A percentile compares a stretch with the other conserved stretches of the same genome.
These are phyloP conservation scores for Paraescarpia echinospica DNA, from an alignment of 1,140 invertebrate genomes.

Conservation along the genomic window DNA sequence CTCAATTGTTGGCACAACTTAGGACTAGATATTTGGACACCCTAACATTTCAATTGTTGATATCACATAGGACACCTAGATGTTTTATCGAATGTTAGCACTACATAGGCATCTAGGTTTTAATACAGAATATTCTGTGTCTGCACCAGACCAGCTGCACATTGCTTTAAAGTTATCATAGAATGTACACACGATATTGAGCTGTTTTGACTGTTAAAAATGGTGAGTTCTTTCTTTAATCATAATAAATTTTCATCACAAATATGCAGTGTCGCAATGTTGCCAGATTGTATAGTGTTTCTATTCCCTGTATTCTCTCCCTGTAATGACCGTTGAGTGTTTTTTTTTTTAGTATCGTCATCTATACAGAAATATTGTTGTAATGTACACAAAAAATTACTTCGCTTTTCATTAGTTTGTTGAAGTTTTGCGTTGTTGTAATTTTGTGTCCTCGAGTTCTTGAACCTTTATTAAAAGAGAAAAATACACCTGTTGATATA, in stretches of 20 bases:
- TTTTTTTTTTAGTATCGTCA: not conserved
- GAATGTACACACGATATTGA: not conserved
- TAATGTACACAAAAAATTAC: not conserved
- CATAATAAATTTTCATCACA: not conserved
- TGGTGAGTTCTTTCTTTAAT: too few relatives aligned
- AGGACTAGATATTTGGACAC: not conserved
- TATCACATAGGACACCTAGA: not conserved
- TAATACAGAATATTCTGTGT: not conserved
- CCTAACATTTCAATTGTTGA: not conserved
- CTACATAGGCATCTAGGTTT: not conserved
- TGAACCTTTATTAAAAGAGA: not conserved
- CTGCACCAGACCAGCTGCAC: not conserved
- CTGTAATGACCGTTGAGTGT: not conserved
- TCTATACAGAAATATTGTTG: not conserved
- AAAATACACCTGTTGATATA: not conserved
- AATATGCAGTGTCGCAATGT: not conserved
- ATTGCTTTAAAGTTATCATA: not conserved
- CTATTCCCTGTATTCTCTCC: not conserved
- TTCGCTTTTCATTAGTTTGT: not conserved
- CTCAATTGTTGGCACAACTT: not conserved
- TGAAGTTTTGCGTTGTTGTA: conserved; percentile 10
- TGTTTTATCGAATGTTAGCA: not conserved
- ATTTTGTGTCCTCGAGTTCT: not conserved
- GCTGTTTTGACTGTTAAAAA: not conserved
- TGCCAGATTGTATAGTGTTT: not conserved